Percentiles rank a stretch among this genome's conserved stretches.
phyloP scores from a whole-genome alignment of 1,140 invertebrate species.

The Hetaerina americana region DNA sequence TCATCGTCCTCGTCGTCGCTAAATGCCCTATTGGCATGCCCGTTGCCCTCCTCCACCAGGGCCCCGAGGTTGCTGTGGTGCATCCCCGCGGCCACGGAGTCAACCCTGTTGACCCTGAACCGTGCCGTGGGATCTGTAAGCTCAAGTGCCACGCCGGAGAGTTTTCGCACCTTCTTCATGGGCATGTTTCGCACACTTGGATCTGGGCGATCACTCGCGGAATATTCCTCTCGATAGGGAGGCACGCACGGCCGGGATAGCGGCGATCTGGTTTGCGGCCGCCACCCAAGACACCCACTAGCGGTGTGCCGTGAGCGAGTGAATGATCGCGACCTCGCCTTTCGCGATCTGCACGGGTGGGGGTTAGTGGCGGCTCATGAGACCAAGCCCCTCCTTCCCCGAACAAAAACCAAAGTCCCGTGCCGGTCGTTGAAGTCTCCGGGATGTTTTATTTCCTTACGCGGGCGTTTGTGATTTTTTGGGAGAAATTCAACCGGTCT shows the following conservation, averaged over 20 bases:
- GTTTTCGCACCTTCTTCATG: neutral
- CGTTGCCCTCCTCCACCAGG: neutral
- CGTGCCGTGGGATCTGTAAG: neutral
- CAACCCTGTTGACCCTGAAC: slow-evolving; percentile 4
- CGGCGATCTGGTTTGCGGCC: neutral
- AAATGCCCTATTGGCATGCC: slow-evolving; percentile 2
- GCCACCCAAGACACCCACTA: neutral
- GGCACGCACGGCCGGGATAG: neutral
- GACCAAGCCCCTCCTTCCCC: neutral
- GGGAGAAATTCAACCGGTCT: no score
- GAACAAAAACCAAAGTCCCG: no score
- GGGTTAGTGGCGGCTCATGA: neutral
- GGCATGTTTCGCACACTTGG: neutral
- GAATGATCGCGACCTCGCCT: neutral
- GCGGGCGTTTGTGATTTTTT: no score
- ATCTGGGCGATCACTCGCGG: neutral
- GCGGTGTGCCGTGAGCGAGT: neutral
- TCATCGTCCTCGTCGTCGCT: neutral
- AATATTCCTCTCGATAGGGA: neutral
- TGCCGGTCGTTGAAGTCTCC: neutral
- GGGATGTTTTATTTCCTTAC: no score
- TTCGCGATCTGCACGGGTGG: neutral
- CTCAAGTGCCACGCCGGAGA: neutral
- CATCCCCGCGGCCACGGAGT: slow-evolving; percentile 1
- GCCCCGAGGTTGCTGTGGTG: neutral